Evolutionary conservation across 2,113 vertebrate genomes (phyloP).

Genomic region (Apistogramma diplotaenia): DNA sequence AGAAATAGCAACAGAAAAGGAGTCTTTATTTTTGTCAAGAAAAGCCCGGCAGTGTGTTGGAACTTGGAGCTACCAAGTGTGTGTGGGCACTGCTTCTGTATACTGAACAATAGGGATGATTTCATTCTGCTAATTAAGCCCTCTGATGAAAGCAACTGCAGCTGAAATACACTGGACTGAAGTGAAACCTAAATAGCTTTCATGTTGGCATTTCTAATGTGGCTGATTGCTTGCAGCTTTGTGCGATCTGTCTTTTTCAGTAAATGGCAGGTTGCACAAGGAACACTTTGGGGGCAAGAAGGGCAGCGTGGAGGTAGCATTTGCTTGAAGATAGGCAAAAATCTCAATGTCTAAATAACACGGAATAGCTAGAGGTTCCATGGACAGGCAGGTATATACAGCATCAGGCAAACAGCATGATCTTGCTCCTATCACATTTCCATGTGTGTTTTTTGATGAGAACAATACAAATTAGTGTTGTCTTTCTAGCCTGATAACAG

Average conservation of each 20-base stretch:
- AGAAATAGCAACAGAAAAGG: slow-evolving; percentile 22
- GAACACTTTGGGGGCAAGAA: not conserved
- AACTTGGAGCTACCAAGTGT: slow-evolving; percentile 39
- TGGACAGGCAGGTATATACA: fast-evolving
- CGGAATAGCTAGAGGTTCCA: not conserved
- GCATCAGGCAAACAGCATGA: not conserved
- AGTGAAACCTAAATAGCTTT: not conserved
- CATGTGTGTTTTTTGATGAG: not conserved
- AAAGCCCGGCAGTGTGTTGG: slow-evolving; percentile 32
- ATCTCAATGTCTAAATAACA: not conserved
- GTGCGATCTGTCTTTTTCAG: not conserved
- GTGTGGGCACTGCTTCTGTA: slow-evolving; percentile 55
- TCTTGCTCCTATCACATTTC: not conserved
- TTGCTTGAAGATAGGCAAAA: not conserved
- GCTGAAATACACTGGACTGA: slow-evolving; percentile 14
- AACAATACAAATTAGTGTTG: not conserved
- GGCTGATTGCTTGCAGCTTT: not conserved
- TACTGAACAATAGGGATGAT: slow-evolving; percentile 43
- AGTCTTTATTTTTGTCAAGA: slow-evolving; percentile 36
- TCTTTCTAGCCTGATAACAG: not conserved
- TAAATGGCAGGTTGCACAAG: not conserved
- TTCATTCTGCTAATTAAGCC: slow-evolving; percentile 50
- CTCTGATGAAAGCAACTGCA: slow-evolving; percentile 25
- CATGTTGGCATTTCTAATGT: not conserved
- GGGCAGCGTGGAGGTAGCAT: not conserved